These are phyloP conservation scores for Apteryx mantelli DNA, from an alignment of 2,113 vertebrate genomes.

Conservation along the genomic window DNA sequence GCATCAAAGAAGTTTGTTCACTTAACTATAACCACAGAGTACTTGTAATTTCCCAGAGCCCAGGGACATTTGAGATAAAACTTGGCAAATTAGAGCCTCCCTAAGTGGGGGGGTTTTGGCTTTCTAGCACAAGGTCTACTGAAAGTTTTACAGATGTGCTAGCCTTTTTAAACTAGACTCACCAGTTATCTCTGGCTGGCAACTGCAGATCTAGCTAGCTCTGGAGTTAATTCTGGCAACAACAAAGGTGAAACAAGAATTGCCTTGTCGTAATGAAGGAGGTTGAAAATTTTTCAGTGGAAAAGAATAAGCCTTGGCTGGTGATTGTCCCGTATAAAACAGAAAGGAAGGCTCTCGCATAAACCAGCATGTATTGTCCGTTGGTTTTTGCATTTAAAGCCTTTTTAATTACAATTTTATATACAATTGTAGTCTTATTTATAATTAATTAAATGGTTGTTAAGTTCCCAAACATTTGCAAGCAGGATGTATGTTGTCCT, in stretches of 20 bases:
- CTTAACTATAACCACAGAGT: constrained; percentile 12
- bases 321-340: neutral
- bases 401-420: neutral
- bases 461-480: constrained; percentile 3
- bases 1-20: neutral
- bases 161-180: constrained; percentile 7
- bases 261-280: neutral
- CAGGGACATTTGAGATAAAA: constrained; percentile 30
- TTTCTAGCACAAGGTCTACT: neutral
- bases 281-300: neutral
- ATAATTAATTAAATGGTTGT: neutral
- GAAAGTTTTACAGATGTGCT: neutral
- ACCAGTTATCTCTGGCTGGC: neutral
- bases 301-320: neutral
- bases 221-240: constrained; percentile 23
- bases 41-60: neutral
- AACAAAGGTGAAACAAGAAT: neutral
- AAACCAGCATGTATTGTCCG: neutral
- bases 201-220: neutral
- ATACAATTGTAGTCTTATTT: neutral
- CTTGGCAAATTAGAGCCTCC: neutral
- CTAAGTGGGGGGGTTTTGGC: neutral
- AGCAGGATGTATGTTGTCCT: neutral
- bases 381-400: neutral
- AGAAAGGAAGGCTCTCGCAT: neutral